These are phyloP conservation scores for Zaprionus bogoriensis DNA, from an alignment of 2,888 invertebrate species.

Conservation along the genomic window DNA sequence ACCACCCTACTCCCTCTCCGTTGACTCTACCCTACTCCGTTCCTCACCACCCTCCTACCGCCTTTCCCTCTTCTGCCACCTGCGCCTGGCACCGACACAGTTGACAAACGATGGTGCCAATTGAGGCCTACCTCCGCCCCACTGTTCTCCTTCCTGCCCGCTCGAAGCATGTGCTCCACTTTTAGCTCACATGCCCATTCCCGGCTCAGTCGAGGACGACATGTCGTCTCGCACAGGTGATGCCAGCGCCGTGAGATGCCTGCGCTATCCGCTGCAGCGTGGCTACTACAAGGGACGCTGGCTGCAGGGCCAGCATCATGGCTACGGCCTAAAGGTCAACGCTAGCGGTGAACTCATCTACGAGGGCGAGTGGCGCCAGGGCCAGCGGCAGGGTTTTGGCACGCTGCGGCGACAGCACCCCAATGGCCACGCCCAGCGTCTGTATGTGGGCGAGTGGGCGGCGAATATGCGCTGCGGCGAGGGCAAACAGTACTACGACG, in stretches of 20 bases:
- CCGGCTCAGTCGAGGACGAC: slow-evolving; percentile 35
- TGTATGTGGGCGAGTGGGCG: slow-evolving; percentile 80
- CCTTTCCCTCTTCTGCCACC: slow-evolving; percentile 6
- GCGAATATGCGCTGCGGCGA: slow-evolving; percentile 78
- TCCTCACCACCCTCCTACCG: too few relatives aligned
- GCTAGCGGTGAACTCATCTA: slow-evolving; percentile 72
- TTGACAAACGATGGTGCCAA: slow-evolving; percentile 33
- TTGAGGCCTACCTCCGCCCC: neutral
- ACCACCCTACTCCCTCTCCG: too few relatives aligned
- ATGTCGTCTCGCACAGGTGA: slow-evolving; percentile 52
- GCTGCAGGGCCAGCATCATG: slow-evolving; percentile 66
- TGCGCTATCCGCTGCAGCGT: slow-evolving; percentile 54
- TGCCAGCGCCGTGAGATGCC: slow-evolving; percentile 48
- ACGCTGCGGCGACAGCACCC: slow-evolving; percentile 62
- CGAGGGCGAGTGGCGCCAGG: slow-evolving; percentile 80
- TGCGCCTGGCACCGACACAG: slow-evolving; percentile 57
- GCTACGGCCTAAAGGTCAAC: slow-evolving; percentile 71
- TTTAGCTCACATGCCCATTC: too few relatives aligned
- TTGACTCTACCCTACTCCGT: too few relatives aligned
- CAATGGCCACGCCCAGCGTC: slow-evolving; percentile 62
- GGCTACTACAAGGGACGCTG: slow-evolving; percentile 77
- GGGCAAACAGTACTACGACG: slow-evolving; percentile 79
- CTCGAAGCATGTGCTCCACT: neutral
- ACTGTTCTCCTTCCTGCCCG: too few relatives aligned
- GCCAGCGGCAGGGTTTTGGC: slow-evolving; percentile 80